Percentiles rank a stretch among this genome's conserved stretches.
phyloP scores from a whole-genome alignment of 2,888 invertebrate species.

The Aspidiotus destructor region DNA sequence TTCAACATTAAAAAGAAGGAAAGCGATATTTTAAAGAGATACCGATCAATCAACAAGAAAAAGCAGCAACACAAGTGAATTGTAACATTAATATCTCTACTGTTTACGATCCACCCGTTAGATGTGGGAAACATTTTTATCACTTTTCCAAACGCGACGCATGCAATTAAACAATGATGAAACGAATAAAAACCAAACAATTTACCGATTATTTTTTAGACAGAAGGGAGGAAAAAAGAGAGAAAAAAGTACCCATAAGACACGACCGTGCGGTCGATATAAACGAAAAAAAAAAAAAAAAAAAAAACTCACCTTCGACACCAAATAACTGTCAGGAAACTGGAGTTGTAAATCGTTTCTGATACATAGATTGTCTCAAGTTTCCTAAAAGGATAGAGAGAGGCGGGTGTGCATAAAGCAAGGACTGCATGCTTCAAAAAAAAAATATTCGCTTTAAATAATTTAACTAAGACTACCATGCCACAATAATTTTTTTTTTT shows the following conservation, averaged over 20 bases:
- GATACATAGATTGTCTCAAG: constrained; percentile 31
- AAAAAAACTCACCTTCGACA: constrained; percentile 29
- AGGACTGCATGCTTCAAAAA: constrained; percentile 31
- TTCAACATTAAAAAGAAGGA: not conserved
- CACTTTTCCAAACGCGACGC: not conserved
- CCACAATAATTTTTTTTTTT: not conserved
- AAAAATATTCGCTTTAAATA: constrained; percentile 15
- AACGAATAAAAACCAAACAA: not conserved
- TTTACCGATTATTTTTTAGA: not conserved
- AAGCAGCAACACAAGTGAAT: constrained; percentile 1
- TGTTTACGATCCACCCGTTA: too few relatives aligned
- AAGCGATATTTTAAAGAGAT: not conserved
- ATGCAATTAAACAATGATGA: not conserved
- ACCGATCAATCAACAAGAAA: not conserved
- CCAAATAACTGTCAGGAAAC: constrained; percentile 33
- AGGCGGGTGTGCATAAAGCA: constrained; percentile 33
- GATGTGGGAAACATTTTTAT: too few relatives aligned
- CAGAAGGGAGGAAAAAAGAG: not conserved
- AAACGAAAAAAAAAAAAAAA: constrained; percentile 5
- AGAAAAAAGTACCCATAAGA: constrained; percentile 24
- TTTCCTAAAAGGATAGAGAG: constrained; percentile 33
- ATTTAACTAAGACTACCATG: constrained; percentile 28
- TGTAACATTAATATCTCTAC: not conserved
- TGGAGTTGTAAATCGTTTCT: constrained; percentile 27
- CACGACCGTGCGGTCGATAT: not conserved